A percentile compares a stretch with the other conserved stretches of the same genome.
Conservation (phyloP, 2,888 invertebrate genomes). For the Marronus borbonicus region DNA sequence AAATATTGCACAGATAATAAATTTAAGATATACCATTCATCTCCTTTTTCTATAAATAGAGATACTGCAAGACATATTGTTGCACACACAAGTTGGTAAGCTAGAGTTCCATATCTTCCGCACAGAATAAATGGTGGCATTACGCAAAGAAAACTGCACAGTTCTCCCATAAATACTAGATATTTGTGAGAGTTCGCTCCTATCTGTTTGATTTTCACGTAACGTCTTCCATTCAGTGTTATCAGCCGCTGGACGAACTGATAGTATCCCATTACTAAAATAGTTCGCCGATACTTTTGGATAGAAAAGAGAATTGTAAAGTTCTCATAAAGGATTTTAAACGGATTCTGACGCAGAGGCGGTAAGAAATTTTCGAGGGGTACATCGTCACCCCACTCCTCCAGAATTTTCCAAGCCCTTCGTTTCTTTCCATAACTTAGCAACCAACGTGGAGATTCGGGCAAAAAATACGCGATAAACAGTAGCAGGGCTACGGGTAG, state of each 20-base stretch:
- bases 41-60: background rate
- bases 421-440: slow-evolving; percentile 48
- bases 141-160: slow-evolving; percentile 40
- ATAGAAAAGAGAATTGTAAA: slow-evolving; percentile 22
- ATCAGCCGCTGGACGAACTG: slow-evolving; percentile 11
- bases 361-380: slow-evolving; percentile 30
- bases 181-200: slow-evolving; percentile 26
- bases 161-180: slow-evolving; percentile 27
- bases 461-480: slow-evolving; percentile 39
- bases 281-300: slow-evolving; percentile 30
- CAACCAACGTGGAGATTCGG: slow-evolving; percentile 49
- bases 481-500: slow-evolving; percentile 29
- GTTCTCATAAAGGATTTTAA: slow-evolving; percentile 21
- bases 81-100: slow-evolving; percentile 14
- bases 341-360: slow-evolving; percentile 10
- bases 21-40: slow-evolving; percentile 13
- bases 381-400: slow-evolving; percentile 8
- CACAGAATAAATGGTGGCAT: slow-evolving; percentile 47
- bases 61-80: slow-evolving; percentile 25
- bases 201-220: slow-evolving; percentile 24
- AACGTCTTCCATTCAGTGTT: background rate
- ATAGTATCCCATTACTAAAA: slow-evolving; percentile 1
- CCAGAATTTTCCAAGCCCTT: slow-evolving; percentile 44
- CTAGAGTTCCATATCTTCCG: slow-evolving; percentile 37
- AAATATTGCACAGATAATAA: slow-evolving; percentile 16